These are phyloP conservation scores for Helicoverpa assulta DNA, from an alignment of 2,888 invertebrate species.

Conservation along the genomic window DNA sequence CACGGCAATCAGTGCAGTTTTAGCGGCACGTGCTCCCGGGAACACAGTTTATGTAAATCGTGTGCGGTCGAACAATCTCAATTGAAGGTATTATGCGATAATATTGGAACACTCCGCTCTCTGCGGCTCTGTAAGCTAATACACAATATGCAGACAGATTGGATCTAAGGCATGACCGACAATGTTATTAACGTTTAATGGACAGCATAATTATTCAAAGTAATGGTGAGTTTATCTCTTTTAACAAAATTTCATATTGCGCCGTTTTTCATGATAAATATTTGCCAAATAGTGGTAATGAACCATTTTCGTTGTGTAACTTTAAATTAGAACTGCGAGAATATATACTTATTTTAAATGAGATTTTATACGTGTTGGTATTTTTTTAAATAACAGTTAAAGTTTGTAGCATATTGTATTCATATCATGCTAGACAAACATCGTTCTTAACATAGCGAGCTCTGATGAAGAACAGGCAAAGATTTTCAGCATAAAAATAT, in stretches of 20 bases:
- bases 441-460: neutral
- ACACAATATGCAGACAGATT: slow-evolving; percentile 68
- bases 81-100: slow-evolving; percentile 73
- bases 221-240: slow-evolving; percentile 3
- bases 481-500: slow-evolving; percentile 28
- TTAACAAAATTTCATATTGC: slow-evolving; percentile 15
- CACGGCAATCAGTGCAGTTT: slow-evolving; percentile 72
- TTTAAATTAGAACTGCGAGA: slow-evolving; percentile 1
- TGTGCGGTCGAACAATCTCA: slow-evolving; percentile 70
- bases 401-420: neutral
- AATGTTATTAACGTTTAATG: slow-evolving; percentile 38
- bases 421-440: neutral
- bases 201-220: slow-evolving; percentile 6
- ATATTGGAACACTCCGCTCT: slow-evolving; percentile 71
- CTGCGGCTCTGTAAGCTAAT: slow-evolving; percentile 63
- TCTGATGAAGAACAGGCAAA: slow-evolving; percentile 3
- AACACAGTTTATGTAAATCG: slow-evolving; percentile 80
- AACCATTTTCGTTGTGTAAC: slow-evolving; percentile 11
- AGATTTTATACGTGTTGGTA: slow-evolving; percentile 14
- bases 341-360: slow-evolving; percentile 20
- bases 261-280: slow-evolving; percentile 25
- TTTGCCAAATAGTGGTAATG: slow-evolving; percentile 28
- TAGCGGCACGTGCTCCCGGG: slow-evolving; percentile 68
- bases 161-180: slow-evolving; percentile 67
- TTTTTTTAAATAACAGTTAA: neutral